Percentiles rank a stretch among this genome's conserved stretches.
Evolutionary conservation across 2,797 vertebrate species (phyloP).

Genomic region (Typhlichthys subterraneus): DNA sequence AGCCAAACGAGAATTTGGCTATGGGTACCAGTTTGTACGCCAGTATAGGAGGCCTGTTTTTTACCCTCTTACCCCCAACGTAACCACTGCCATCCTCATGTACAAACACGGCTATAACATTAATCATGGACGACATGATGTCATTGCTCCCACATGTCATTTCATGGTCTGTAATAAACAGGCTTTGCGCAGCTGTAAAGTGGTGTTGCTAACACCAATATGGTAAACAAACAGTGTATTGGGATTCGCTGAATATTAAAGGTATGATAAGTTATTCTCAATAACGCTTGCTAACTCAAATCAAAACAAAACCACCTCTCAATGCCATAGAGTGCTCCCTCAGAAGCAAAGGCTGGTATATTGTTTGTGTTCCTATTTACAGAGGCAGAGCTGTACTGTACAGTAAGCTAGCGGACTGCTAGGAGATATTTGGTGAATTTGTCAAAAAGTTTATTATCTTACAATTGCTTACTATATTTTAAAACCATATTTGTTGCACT

Average conservation of each 20-base stretch:
- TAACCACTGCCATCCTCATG: slow-evolving; percentile 46
- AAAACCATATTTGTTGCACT: not conserved
- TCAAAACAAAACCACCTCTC: no score
- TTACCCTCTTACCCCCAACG: slow-evolving; percentile 14
- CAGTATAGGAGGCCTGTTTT: slow-evolving; percentile 26
- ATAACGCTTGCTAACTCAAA: no score
- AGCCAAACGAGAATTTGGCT: slow-evolving; percentile 55
- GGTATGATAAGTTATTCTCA: no score
- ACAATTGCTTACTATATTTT: no score
- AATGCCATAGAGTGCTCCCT: no score
- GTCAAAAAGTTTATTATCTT: no score
- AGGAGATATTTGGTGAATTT: no score
- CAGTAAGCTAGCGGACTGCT: no score
- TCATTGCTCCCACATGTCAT: slow-evolving; percentile 71
- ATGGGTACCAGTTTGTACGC: slow-evolving; percentile 3
- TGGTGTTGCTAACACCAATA: slow-evolving; percentile 55
- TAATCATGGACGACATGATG: slow-evolving; percentile 74
- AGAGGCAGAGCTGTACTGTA: no score
- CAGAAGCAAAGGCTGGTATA: no score
- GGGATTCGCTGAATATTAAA: not conserved
- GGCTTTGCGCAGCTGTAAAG: slow-evolving; percentile 52
- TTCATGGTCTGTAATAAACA: slow-evolving; percentile 71
- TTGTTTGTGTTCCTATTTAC: no score
- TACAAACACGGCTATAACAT: slow-evolving; percentile 36
- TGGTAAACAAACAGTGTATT: slow-evolving; percentile 37